Percentiles rank a stretch among this genome's conserved stretches.
Evolutionary conservation across 2,797 vertebrate genomes (phyloP).

Genomic region (Muscicapa comitata): DNA sequence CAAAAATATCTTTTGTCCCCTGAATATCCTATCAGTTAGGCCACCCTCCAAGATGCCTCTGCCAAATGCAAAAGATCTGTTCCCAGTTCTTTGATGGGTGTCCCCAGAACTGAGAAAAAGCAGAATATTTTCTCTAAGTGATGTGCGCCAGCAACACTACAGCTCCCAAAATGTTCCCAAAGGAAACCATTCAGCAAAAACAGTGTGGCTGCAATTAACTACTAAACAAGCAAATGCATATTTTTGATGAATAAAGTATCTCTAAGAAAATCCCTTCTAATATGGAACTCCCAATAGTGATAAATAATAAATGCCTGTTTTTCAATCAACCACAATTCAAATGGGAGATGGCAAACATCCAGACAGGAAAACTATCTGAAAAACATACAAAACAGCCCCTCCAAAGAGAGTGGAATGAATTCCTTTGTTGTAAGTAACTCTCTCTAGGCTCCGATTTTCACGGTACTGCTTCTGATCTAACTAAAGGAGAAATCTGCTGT

Average conservation of each 20-base stretch:
- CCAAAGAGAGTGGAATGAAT: not conserved
- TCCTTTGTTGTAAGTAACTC: not conserved
- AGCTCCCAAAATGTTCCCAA: not conserved
- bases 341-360: not conserved
- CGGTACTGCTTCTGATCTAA: not conserved
- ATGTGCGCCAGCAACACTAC: rapidly evolving
- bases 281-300: rapidly evolving
- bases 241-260: not conserved
- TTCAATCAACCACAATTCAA: not conserved
- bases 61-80: not conserved
- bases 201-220: not conserved
- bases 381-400: not conserved
- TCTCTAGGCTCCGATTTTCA: not conserved
- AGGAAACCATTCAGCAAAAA: not conserved
- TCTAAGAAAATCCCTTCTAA: not conserved
- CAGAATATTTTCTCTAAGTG: not conserved
- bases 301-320: not conserved
- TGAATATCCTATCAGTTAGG: not conserved
- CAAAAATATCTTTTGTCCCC: not conserved
- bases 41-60: not conserved
- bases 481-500: not conserved
- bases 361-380: not conserved
- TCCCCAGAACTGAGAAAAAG: not conserved
- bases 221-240: not conserved
- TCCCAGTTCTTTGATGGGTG: not conserved